These are phyloP conservation scores for Trimorus sp. DNA, from an alignment of 2,888 invertebrate species.

Conservation along the genomic window DNA sequence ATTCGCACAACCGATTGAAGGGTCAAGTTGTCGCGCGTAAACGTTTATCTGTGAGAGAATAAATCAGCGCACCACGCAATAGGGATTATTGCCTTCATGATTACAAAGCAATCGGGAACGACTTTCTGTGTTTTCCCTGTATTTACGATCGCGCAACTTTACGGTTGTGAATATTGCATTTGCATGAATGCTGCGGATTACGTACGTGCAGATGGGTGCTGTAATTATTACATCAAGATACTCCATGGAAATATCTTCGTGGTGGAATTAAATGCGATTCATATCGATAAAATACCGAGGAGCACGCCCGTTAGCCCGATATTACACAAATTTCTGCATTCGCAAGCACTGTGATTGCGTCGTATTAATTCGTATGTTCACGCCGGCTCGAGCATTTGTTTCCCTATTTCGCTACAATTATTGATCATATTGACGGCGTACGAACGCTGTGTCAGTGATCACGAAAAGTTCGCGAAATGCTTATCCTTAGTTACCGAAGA, in stretches of 20 bases:
- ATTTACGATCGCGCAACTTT: conserved; percentile 27
- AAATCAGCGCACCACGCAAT: conserved; percentile 3
- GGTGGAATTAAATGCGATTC: conserved; percentile 54
- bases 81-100: conserved; percentile 35
- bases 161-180: conserved; percentile 44
- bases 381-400: too few species aligned
- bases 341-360: too few species aligned
- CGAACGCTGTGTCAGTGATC: too few species aligned
- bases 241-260: conserved; percentile 58
- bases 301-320: conserved; percentile 35
- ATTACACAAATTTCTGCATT: conserved; percentile 35
- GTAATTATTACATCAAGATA: conserved; percentile 59
- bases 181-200: conserved; percentile 33
- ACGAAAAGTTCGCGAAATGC: too few species aligned
- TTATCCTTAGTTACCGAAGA: too few species aligned
- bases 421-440: background rate
- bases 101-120: conserved; percentile 48
- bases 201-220: conserved; percentile 29
- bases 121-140: conserved; percentile 31
- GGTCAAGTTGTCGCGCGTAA: background rate
- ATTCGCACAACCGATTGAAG: conserved; percentile 13
- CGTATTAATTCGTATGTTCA: too few species aligned
- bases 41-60: conserved; percentile 26
- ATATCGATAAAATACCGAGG: conserved; percentile 51
- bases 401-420: too few species aligned